Evolutionary conservation across 2,888 invertebrate genomes (phyloP), one percentile per base, ranked within the genome.

Genomic region (Creontiades dilutus): DNA sequence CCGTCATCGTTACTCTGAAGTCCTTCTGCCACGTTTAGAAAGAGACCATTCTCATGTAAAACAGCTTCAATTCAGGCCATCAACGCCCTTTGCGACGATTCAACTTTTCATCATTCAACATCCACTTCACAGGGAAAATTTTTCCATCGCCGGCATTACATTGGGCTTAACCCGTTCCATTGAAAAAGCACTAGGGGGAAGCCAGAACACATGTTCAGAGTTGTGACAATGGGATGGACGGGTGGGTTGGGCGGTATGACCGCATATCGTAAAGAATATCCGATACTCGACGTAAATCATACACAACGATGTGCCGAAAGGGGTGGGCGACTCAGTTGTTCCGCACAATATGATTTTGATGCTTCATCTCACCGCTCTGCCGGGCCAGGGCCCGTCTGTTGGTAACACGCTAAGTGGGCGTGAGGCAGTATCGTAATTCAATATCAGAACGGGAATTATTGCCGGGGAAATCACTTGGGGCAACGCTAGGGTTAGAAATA

Each of bases 261-360:
- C 82, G 23, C 82, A 19, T 14, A 48, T 82, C 82, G 82, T 82
- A 82, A 82, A 82, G 82, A 82, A 82, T 27, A 28, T 55, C 28
- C 52, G n/a, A 27, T n/a, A 52, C 37, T 14, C 28, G 55, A 52
- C 2, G 85, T 85, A 85, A 85, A 85, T 85, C 85, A 85, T 57
- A 37, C 16, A 57, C n/a, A 37, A 68, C 57, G 61, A 37, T 28
- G 85, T 57, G 28, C 28, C 55, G 85, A 61, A 85, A 85, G 85
- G 85, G 85, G 13, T 57, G 57, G 27, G 23, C 57, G 27, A 14
- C 37, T 52, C 48, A 27, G 85, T 57, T 57, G 85, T 85, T 85
- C 85, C 85, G 61, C 57, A 57, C 85, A 85, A 85, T 85, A 85
- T 61, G 85, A 61, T 85, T 85, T 85, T 85, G 85, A 85, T 85